These are phyloP conservation scores for Drosophila kambysellisi DNA, from an alignment of 2,888 invertebrate genomes.

Conservation along the genomic window DNA sequence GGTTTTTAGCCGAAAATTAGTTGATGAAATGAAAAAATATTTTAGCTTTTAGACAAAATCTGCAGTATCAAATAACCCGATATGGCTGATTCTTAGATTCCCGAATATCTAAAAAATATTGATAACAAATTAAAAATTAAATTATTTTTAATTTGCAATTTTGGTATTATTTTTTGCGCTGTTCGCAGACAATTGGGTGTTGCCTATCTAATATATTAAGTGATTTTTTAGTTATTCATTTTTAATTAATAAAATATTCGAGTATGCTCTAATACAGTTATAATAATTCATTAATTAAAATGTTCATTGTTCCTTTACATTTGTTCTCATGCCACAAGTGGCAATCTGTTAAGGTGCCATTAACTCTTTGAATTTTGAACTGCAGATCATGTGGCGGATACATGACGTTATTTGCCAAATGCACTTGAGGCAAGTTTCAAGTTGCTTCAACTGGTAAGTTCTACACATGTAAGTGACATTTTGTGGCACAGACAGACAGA, in stretches of 20 bases:
- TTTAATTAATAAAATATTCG: too few relatives aligned
- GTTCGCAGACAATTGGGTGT: neutral
- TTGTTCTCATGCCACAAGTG: neutral
- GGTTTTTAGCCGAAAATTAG: too few relatives aligned
- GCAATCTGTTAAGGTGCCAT: neutral
- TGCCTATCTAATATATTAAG: neutral
- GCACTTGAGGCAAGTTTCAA: constrained; percentile 33
- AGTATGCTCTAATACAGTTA: neutral
- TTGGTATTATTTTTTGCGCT: neutral
- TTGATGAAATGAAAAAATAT: neutral
- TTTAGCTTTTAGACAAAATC: too few relatives aligned
- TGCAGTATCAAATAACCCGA: too few relatives aligned
- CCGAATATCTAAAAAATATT: too few relatives aligned
- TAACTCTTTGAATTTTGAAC: neutral
- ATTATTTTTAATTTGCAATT: neutral
- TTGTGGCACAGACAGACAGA: constrained; percentile 24
- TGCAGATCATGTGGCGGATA: constrained; percentile 29
- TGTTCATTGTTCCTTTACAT: neutral
- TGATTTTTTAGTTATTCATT: neutral
- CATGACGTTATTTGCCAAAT: constrained; percentile 6
- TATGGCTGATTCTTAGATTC: neutral
- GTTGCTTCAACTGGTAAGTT: constrained; percentile 58
- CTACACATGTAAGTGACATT: constrained; percentile 69
- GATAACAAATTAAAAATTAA: neutral
- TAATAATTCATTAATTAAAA: neutral